These are phyloP conservation scores for Spicauda simplicius DNA, from an alignment of 2,888 invertebrate species.

Conservation along the genomic window DNA sequence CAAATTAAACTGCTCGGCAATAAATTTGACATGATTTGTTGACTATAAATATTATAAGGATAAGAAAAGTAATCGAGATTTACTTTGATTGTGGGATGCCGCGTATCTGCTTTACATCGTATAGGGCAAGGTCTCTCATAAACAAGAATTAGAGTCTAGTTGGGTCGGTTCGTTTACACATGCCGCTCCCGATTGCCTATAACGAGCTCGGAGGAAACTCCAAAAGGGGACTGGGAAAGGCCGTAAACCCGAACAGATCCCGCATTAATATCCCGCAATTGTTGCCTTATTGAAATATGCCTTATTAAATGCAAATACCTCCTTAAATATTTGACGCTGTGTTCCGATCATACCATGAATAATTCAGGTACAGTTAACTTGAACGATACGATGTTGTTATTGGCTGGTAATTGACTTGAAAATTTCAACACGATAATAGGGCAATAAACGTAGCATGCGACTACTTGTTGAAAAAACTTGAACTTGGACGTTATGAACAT, in stretches of 20 bases:
- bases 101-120: conserved; percentile 55
- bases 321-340: conserved; percentile 27
- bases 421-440: conserved; percentile 11
- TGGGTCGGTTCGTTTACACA: conserved; percentile 80
- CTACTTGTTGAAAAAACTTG: conserved; percentile 7
- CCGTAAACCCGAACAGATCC: conserved; percentile 70
- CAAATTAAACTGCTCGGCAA: conserved; percentile 1
- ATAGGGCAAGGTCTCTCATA: conserved; percentile 70
- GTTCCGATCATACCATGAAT: conserved; percentile 27
- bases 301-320: conserved; percentile 29
- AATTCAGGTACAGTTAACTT: conserved; percentile 13
- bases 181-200: conserved; percentile 73
- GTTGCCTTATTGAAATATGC: conserved; percentile 60
- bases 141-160: conserved; percentile 82
- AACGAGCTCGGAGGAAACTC: conserved; percentile 70
- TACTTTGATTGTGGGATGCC: conserved; percentile 67
- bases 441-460: conserved; percentile 3
- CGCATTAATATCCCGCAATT: conserved; percentile 62
- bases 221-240: conserved; percentile 74
- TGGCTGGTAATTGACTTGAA: conserved; percentile 15
- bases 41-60: conserved; percentile 27
- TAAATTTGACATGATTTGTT: conserved; percentile 24
- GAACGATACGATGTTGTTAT: conserved; percentile 30
- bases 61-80: conserved; percentile 14
- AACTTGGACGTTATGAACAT: conserved; percentile 3